Conservation (phyloP, 2,888 invertebrate species). For the Pyrgus malvae region DNA sequence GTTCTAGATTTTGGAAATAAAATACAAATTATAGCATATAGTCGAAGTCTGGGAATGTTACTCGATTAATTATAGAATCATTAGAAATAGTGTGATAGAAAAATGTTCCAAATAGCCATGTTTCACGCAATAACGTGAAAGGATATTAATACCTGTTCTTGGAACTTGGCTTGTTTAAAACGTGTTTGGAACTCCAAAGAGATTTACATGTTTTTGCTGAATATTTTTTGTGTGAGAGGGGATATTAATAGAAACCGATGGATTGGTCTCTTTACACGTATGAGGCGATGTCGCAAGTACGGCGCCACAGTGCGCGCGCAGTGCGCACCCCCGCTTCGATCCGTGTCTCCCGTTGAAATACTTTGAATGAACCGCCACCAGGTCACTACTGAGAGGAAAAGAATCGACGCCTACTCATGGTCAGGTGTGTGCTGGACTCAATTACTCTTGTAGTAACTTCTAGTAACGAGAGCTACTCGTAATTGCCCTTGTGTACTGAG, state of each 20-base stretch:
- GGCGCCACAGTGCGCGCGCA: slow-evolving; percentile 66
- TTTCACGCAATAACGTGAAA: too few species aligned
- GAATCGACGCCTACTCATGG: slow-evolving; percentile 26
- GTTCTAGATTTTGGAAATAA: too few species aligned
- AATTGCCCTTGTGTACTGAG: too few species aligned
- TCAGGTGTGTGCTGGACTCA: not conserved
- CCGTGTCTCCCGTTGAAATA: slow-evolving; percentile 57
- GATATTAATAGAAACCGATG: slow-evolving; percentile 22
- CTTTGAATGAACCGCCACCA: slow-evolving; percentile 68
- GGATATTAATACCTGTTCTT: not conserved
- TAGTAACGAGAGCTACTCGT: too few species aligned
- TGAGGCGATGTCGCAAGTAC: slow-evolving; percentile 38
- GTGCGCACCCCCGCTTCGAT: slow-evolving; percentile 76
- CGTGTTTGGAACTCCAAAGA: not conserved
- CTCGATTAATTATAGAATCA: too few species aligned
- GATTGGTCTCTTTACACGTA: slow-evolving; percentile 32
- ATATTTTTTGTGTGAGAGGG: slow-evolving; percentile 14
- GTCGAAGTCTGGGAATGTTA: too few species aligned
- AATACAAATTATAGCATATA: too few species aligned
- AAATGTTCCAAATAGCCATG: too few species aligned
- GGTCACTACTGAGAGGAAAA: slow-evolving; percentile 50
- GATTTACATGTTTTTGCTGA: slow-evolving; percentile 11
- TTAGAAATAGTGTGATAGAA: too few species aligned
- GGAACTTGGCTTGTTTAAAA: not conserved
- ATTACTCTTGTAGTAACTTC: too few species aligned